These are phyloP conservation scores for Lithophane ornitopus DNA, from an alignment of 2,888 invertebrate species.

Conservation along the genomic window DNA sequence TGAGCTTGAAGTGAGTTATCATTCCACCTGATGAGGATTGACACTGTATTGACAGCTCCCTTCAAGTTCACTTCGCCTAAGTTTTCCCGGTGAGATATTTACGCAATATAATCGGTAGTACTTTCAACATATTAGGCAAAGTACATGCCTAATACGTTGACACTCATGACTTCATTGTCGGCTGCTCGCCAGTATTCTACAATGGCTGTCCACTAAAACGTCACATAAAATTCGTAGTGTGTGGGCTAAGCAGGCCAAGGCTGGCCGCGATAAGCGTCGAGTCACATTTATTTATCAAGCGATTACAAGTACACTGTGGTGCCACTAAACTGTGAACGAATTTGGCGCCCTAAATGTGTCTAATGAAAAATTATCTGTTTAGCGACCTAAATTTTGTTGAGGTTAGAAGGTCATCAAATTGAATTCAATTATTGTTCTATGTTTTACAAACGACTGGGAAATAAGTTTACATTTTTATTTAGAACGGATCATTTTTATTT, in stretches of 20 bases:
- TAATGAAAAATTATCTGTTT: constrained; percentile 21
- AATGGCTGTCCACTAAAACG: constrained; percentile 38
- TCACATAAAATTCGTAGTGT: constrained; percentile 57
- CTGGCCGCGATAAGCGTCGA: constrained; percentile 60
- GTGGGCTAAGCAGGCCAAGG: constrained; percentile 65
- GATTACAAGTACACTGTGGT: constrained; percentile 52
- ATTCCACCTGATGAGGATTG: not conserved
- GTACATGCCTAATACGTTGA: not conserved
- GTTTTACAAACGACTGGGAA: not conserved
- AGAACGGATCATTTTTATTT: not conserved
- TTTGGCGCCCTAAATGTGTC: constrained; percentile 35
- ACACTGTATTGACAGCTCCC: not conserved
- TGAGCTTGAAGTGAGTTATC: not conserved
- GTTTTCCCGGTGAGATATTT: not conserved
- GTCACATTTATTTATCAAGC: constrained; percentile 63
- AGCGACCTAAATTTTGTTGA: constrained; percentile 1
- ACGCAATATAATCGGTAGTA: not conserved
- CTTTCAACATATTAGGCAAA: not conserved
- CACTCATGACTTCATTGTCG: constrained; percentile 24
- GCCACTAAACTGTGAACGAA: constrained; percentile 43
- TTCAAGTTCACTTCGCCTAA: not conserved
- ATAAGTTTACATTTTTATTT: not conserved
- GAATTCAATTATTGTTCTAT: not conserved
- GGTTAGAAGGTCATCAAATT: constrained; percentile 5
- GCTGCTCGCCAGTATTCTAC: constrained; percentile 19